Base-by-base conservation (phyloP, 2,797 vertebrate genomes). In the Nyctalus aviator region DNA sequence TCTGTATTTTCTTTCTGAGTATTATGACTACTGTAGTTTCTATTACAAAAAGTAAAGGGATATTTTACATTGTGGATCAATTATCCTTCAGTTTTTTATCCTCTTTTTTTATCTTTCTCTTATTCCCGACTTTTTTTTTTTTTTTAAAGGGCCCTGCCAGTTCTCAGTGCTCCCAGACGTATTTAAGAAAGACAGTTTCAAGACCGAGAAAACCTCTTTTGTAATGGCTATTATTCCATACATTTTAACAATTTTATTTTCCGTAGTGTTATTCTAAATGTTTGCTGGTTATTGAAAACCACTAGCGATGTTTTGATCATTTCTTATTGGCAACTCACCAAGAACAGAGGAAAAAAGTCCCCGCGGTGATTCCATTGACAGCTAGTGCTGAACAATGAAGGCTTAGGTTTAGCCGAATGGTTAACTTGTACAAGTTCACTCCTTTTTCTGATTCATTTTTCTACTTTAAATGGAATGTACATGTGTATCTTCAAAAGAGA, bases 121-220 rank as follows among this genome's bases (percentile, higher is more conserved):
- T 79, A n/a, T 55, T 73, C 13, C 37, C 53, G 69, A 35, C 8
- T 48, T 48, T 48, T 48, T 30, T 46, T 37, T 62, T 72, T 62
- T 72, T n/a, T n/a, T 50, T 14, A n/a, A 84, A 88, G 20, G n/a
- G 25, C n/a, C 8, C 41, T 57, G 25, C 32, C 23, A 46, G 3
- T 8, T 71, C 71, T 75, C 25, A 55, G 27, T 57, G 71, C 50
- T 59, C 6, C 7, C 35, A 59, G 11, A 27, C 6, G 77, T 50
- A 68, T 32, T 78, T 92, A 78, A 71, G 50, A 75, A 53, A 66
- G 76, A 69, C 30, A 50, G 23, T 89, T 91, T 76, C 20, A 90
- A 77, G 62, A 69, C 55, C 72, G 62, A 37, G 27, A 82, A 77
- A 50, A 13, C 6, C 12, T 76, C 23, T 30, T 76, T 37, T 59